Evolutionary conservation across 2,113 vertebrate species (phyloP).

Genomic region (Trematocara variabile): DNA sequence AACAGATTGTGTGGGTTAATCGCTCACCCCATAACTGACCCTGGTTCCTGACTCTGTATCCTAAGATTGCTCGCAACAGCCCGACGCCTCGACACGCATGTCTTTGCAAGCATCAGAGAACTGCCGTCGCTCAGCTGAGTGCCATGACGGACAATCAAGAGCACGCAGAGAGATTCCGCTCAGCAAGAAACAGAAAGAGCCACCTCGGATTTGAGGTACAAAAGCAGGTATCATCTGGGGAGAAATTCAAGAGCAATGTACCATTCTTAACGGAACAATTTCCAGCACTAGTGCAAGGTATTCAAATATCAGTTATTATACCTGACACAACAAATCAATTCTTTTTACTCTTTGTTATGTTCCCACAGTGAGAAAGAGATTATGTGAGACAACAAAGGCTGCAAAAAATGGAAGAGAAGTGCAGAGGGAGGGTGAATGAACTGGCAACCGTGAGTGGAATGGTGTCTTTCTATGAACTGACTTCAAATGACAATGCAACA

Average conservation of each 20-base stretch:
- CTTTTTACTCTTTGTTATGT: constrained; percentile 39
- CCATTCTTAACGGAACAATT: constrained; percentile 41
- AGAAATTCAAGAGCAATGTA: constrained; percentile 35
- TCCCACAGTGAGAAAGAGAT: constrained; percentile 55
- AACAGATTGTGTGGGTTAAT: constrained; percentile 30
- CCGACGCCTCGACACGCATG: neutral
- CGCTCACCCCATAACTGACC: constrained; percentile 4
- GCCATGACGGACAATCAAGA: constrained; percentile 14
- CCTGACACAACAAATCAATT: constrained; percentile 69
- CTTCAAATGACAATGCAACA: constrained; percentile 63
- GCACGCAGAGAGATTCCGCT: neutral
- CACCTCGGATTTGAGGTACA: constrained; percentile 44
- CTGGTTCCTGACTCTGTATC: neutral
- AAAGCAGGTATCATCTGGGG: constrained; percentile 30
- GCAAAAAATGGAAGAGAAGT: constrained; percentile 27
- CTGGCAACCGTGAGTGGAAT: constrained; percentile 47
- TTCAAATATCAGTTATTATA: constrained; percentile 69
- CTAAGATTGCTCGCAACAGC: constrained; percentile 1
- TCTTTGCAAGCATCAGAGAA: neutral
- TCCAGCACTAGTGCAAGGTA: constrained; percentile 31
- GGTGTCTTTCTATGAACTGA: constrained; percentile 43
- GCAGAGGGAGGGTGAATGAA: constrained; percentile 33
- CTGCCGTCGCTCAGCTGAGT: neutral
- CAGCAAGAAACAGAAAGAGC: constrained; percentile 14
- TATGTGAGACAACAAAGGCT: constrained; percentile 62